Evolutionary conservation across 37 sponge, comb jelly and placozoan species (phyloP).

Genomic region (Theonella swinhoei): DNA sequence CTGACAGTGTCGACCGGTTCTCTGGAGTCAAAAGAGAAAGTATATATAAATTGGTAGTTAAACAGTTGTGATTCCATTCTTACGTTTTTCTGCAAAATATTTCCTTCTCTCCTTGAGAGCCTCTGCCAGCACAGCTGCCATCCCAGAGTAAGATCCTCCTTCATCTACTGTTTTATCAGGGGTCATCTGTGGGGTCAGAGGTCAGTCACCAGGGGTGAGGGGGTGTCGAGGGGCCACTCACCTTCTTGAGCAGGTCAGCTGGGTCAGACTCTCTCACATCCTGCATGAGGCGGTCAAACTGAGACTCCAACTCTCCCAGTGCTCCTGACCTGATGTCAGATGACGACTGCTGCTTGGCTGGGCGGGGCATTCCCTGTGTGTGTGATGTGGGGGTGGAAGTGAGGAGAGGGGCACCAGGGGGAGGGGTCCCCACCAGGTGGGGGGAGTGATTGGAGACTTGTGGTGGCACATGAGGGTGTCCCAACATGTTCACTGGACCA

Average conservation of each 20-base stretch:
- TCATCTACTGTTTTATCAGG: not conserved
- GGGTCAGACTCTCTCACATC: slow-evolving; percentile 55
- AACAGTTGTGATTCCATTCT: no score
- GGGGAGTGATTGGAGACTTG: no score
- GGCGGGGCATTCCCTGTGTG: not conserved
- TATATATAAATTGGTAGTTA: not conserved
- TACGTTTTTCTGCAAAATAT: slow-evolving; percentile 39
- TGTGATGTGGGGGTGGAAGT: not conserved
- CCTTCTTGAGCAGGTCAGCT: slow-evolving; percentile 33
- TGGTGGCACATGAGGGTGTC: no score
- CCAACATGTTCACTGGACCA: not conserved
- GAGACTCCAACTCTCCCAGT: slow-evolving; percentile 26
- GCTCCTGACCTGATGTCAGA: slow-evolving; percentile 3
- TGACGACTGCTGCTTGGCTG: not conserved
- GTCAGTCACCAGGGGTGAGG: not conserved
- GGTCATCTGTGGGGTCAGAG: not conserved
- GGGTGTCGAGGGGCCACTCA: no score
- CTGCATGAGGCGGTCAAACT: slow-evolving; percentile 50
- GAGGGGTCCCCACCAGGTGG: no score
- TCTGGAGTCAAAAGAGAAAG: not conserved
- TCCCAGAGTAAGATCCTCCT: slow-evolving; percentile 40
- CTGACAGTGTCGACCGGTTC: not conserved
- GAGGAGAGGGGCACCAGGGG: not conserved
- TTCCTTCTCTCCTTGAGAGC: slow-evolving; percentile 57
- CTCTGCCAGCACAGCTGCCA: slow-evolving; percentile 58